Evolutionary conservation across 2,797 vertebrate species (phyloP), one percentile per base, ranked within the genome.

Genomic region (Emys orbicularis): DNA sequence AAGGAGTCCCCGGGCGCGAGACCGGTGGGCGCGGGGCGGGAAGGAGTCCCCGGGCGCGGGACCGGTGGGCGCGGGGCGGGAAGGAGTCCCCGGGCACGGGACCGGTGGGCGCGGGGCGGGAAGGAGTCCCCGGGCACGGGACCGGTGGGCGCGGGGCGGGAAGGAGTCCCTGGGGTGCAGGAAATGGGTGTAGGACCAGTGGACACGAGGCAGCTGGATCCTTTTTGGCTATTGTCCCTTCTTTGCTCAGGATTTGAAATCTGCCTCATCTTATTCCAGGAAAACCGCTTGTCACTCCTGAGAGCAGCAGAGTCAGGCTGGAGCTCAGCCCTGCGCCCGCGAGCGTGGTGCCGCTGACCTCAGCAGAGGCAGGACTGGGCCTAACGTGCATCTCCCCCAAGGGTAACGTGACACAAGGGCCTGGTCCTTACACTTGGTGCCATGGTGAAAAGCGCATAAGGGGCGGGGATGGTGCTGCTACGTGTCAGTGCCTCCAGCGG

Each of bases 391-490:
- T 68, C 18, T 41, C 7, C 18, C 61, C 34, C 10, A 37, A 21
- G 68, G 49, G 41, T 4, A 65, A 47, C 6, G 23, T n/a, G 1
- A 0, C 5, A 59, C 2, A 1, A 27, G 12, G 4, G 8, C 5
- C 80, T 77, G 87, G 29, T 31, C 56, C 72, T 53, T 0, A 0
- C 25, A 7, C 53, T 16, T 4, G 81, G 79, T 47, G 5, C 6
- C 0, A 0, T 7, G 1, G 6, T 3, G 19, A 2, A 12, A 76
- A 13, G 77, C 41, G 81, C 27, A 7, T 0, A 8, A 9, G 80
- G 79, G 52, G 52, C 1, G 0, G 72, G 50, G 56, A 11, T 68
- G 84, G 31, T 88, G 49, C 76, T 52, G 2, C 0, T 37, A 89
- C 92, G 27, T 52, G 87, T 31, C 2, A 0, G 19, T 15, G 65